phyloP scores from a whole-genome alignment of 2,888 invertebrate genomes.

The Eilema depressum region DNA sequence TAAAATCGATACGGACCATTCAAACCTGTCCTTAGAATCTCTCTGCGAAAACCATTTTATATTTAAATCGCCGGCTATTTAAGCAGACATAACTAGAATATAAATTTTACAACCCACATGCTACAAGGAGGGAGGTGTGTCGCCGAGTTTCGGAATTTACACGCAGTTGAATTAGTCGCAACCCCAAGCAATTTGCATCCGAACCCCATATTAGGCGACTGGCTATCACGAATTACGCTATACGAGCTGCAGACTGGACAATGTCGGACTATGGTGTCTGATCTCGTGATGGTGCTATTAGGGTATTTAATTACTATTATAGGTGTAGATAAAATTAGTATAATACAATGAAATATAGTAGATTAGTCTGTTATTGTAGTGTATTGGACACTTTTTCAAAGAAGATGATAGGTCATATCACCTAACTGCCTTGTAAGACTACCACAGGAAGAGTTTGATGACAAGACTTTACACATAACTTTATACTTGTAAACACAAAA shows the following conservation, averaged over 20 bases:
- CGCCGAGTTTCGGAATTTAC: slow-evolving; percentile 51
- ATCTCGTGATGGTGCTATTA: slow-evolving; percentile 14
- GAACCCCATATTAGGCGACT: slow-evolving; percentile 45
- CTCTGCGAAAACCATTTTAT: slow-evolving; percentile 9
- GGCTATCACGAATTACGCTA: slow-evolving; percentile 40
- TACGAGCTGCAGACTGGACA: background rate
- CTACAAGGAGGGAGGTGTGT: slow-evolving; percentile 29
- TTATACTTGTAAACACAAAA: no score
- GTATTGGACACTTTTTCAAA: no score
- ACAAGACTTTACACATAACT: no score
- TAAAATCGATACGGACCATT: slow-evolving; percentile 2
- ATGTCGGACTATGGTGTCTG: background rate
- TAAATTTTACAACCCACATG: slow-evolving; percentile 16
- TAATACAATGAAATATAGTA: no score
- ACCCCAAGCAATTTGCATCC: slow-evolving; percentile 48
- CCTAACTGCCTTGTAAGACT: no score
- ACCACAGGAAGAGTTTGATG: no score
- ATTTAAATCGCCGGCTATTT: slow-evolving; percentile 15
- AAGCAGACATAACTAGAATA: slow-evolving; percentile 19
- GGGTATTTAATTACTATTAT: background rate
- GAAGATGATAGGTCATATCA: no score
- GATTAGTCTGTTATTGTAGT: no score
- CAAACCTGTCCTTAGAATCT: background rate
- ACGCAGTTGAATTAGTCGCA: slow-evolving; percentile 47
- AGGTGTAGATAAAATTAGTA: background rate